A percentile compares a stretch with the other conserved stretches of the same genome.
phyloP scores from a whole-genome alignment of 2,888 invertebrate species.

The Elysia crispata region DNA sequence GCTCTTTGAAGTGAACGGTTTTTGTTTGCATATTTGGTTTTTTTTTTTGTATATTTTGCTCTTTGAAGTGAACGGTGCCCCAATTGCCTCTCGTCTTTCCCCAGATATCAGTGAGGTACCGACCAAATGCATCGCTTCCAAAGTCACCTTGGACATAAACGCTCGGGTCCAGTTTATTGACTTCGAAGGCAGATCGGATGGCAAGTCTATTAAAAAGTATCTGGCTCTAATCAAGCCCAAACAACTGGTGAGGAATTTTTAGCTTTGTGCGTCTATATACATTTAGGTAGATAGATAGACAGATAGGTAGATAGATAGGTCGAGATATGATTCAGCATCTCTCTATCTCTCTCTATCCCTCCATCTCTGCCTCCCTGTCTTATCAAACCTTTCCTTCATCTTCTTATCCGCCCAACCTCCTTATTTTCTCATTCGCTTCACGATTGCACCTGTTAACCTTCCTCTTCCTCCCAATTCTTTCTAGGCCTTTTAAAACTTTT shows the following conservation, averaged over 20 bases:
- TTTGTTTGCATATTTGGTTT: not conserved
- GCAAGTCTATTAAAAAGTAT: constrained; percentile 84
- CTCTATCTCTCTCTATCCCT: not conserved
- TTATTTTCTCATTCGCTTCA: too few relatives aligned
- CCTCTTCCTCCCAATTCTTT: too few relatives aligned
- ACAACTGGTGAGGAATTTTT: constrained; percentile 80
- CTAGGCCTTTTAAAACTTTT: too few relatives aligned
- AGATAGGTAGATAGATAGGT: too few relatives aligned
- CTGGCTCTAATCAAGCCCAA: constrained; percentile 86
- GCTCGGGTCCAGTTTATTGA: constrained; percentile 96
- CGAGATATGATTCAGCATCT: not conserved
- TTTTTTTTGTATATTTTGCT: not conserved
- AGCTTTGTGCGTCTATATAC: not conserved
- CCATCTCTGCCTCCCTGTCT: not conserved
- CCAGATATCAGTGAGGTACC: constrained; percentile 84
- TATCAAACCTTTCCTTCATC: not conserved
- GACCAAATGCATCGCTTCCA: constrained; percentile 90
- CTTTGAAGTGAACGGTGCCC: too few relatives aligned
- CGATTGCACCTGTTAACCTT: too few relatives aligned
- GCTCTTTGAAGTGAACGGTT: too few relatives aligned
- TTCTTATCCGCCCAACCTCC: too few relatives aligned
- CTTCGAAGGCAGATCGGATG: constrained; percentile 90
- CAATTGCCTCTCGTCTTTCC: constrained; percentile 11
- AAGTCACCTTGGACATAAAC: constrained; percentile 86
- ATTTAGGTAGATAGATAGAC: too few relatives aligned